Evolutionary conservation across 2,113 vertebrate genomes (phyloP).

Genomic region (Sebastes fasciatus): DNA sequence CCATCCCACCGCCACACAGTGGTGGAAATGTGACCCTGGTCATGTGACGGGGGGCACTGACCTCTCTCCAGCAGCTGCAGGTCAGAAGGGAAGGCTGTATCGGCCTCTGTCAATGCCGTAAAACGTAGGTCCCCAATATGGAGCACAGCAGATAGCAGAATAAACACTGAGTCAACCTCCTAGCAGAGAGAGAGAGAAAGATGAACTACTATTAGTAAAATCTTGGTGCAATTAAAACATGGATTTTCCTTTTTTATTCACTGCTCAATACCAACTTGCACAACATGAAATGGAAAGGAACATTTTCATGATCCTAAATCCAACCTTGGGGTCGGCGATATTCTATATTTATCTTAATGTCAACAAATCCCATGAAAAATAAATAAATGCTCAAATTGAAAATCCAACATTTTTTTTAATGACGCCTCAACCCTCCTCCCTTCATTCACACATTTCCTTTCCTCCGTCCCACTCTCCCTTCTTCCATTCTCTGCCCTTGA

Average conservation of each 20-base stretch:
- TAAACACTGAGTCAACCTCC: conserved; percentile 94
- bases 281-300: not conserved
- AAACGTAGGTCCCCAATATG: conserved; percentile 93
- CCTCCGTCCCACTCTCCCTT: conserved; percentile 34
- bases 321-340: not conserved
- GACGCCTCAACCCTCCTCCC: not conserved
- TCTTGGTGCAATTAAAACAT: not conserved
- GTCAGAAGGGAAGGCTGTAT: conserved; percentile 90
- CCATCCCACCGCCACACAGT: not conserved
- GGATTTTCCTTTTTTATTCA: not conserved
- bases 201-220: not conserved
- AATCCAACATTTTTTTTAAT: not conserved
- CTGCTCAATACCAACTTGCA: not conserved
- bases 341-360: not conserved
- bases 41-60: conserved; percentile 77
- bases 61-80: conserved; percentile 93
- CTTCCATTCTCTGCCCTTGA: conserved; percentile 67
- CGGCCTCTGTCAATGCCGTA: conserved; percentile 84
- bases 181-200: conserved; percentile 53
- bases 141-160: conserved; percentile 90
- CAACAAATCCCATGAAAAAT: conserved; percentile 3
- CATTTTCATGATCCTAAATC: not conserved
- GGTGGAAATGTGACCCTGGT: conserved; percentile 17
- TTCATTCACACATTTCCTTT: conserved; percentile 33
- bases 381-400: not conserved